Evolutionary conservation across 2,113 vertebrate species (phyloP).

Genomic region (Vulpes vulpes): DNA sequence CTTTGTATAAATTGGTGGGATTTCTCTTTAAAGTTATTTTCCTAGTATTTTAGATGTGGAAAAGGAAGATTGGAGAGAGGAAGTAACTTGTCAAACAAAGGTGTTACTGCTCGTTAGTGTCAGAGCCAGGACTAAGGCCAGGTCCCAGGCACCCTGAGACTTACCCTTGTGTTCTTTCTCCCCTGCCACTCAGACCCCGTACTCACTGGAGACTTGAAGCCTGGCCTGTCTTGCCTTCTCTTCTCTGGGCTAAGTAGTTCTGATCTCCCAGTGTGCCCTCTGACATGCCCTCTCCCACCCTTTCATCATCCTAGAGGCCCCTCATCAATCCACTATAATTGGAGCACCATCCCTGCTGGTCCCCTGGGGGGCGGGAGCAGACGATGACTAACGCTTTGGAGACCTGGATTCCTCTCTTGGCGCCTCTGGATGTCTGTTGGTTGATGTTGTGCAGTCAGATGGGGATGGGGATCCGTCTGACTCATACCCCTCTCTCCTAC

Average conservation of each 20-base stretch:
- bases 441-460: background rate
- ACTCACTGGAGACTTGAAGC: background rate
- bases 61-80: background rate
- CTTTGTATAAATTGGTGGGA: background rate
- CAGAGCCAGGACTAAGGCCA: background rate
- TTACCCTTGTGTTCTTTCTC: background rate
- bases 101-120: background rate
- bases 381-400: conserved; percentile 51
- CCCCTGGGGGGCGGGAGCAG: conserved; percentile 50
- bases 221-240: background rate
- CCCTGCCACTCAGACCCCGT: background rate
- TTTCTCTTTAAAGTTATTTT: background rate
- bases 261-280: background rate
- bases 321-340: conserved; percentile 70
- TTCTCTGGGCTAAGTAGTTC: background rate
- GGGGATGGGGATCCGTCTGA: background rate
- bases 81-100: background rate
- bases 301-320: conserved; percentile 72
- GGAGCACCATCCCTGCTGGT: background rate
- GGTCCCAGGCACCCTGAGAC: background rate
- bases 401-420: background rate
- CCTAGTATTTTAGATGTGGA: background rate
- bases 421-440: conserved; percentile 44
- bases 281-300: background rate
- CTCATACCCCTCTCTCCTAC: background rate